Evolutionary conservation across 1,140 invertebrate species (phyloP).

Genomic region (Drosophila sp.): DNA sequence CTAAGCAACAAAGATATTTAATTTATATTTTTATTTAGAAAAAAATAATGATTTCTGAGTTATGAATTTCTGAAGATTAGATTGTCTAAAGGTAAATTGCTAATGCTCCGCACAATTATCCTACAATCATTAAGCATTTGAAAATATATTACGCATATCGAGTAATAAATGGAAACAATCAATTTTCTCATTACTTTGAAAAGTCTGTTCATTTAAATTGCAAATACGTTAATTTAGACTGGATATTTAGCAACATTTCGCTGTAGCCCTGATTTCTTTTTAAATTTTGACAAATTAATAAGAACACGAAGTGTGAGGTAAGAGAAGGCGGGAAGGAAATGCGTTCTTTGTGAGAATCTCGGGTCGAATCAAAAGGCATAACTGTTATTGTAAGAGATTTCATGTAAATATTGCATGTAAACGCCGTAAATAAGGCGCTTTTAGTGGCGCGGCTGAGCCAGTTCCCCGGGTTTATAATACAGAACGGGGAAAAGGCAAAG

Average conservation of each 20-base stretch:
- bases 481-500: constrained; percentile 3
- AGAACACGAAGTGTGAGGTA: constrained; percentile 23
- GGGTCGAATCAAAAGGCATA: constrained; percentile 69
- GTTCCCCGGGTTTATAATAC: constrained; percentile 20
- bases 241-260: neutral
- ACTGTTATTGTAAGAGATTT: constrained; percentile 82
- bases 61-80: no score
- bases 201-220: neutral
- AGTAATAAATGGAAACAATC: no score
- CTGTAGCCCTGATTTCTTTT: constrained; percentile 41
- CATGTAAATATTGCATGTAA: constrained; percentile 83
- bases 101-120: no score
- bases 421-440: constrained; percentile 80
- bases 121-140: no score
- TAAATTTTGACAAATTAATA: constrained; percentile 70
- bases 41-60: no score
- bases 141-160: no score
- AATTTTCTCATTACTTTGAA: no score
- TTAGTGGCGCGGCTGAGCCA: constrained; percentile 56
- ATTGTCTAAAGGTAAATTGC: no score
- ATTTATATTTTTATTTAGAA: no score
- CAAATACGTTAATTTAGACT: neutral
- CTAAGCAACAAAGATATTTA: no score
- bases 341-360: constrained; percentile 32
- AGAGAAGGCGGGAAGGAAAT: constrained; percentile 12